phyloP scores from a whole-genome alignment of 2,888 invertebrate species.

The Spisula subtruncata region DNA sequence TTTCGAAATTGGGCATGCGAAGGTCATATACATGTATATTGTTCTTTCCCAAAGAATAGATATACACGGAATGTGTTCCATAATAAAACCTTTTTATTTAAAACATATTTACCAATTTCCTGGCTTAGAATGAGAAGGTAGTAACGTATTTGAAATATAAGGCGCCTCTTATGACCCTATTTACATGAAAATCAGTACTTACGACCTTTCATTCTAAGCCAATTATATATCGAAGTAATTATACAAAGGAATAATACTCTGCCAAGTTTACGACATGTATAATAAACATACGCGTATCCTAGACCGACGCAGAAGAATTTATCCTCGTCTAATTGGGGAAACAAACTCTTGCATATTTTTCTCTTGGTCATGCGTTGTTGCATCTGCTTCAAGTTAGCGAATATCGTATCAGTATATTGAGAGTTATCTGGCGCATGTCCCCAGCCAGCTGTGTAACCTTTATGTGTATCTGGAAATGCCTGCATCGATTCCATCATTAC shows the following conservation, averaged over 20 bases:
- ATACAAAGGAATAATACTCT: too few relatives aligned
- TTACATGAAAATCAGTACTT: not conserved
- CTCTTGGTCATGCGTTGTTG: constrained; percentile 30
- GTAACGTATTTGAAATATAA: not conserved
- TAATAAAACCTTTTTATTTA: too few relatives aligned
- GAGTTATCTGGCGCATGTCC: constrained; percentile 47
- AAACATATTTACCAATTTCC: not conserved
- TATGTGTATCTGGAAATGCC: not conserved
- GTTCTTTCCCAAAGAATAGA: too few relatives aligned
- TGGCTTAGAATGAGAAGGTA: too few relatives aligned
- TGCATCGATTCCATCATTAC: not conserved
- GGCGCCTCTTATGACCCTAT: not conserved
- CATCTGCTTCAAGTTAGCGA: constrained; percentile 19
- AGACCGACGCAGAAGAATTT: constrained; percentile 67
- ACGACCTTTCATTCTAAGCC: too few relatives aligned
- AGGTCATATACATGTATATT: too few relatives aligned
- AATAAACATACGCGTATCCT: not conserved
- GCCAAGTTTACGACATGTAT: too few relatives aligned
- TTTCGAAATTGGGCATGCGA: too few relatives aligned
- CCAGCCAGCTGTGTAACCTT: constrained; percentile 57
- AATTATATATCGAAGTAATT: too few relatives aligned
- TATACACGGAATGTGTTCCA: too few relatives aligned
- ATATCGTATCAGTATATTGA: not conserved
- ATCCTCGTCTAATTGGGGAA: constrained; percentile 44
- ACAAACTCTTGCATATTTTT: constrained; percentile 43